Percentiles rank a stretch among this genome's conserved stretches.
These are phyloP conservation scores for Notothenia rossii DNA, from an alignment of 2,113 vertebrate genomes.

Conservation along the genomic window DNA sequence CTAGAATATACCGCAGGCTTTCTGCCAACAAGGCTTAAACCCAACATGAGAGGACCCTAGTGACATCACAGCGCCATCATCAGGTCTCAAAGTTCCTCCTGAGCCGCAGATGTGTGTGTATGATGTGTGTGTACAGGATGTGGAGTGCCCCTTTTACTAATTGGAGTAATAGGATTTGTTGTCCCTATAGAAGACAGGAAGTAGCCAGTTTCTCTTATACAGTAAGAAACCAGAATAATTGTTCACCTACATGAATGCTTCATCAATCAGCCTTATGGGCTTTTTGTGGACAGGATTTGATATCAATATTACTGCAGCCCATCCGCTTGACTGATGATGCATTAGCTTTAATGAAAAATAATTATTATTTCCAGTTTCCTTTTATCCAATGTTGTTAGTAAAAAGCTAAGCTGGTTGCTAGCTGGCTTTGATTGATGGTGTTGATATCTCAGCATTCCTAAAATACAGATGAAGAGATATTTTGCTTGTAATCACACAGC, in stretches of 20 bases:
- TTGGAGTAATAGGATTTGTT: neutral
- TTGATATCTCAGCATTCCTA: constrained; percentile 26
- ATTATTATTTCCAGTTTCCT: constrained; percentile 22
- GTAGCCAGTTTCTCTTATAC: neutral
- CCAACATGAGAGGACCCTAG: no score
- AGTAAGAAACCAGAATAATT: constrained; percentile 1
- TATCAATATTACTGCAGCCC: constrained; percentile 24
- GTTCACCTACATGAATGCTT: constrained; percentile 9
- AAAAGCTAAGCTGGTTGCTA: constrained; percentile 13
- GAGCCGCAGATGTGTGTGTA: no score
- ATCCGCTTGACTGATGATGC: constrained; percentile 52
- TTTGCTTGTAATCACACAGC: constrained; percentile 23
- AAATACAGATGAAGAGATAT: constrained; percentile 21
- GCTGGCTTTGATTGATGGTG: constrained; percentile 33
- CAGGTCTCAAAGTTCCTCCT: no score
- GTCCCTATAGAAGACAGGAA: neutral
- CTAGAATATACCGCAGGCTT: no score
- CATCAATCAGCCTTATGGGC: constrained; percentile 37
- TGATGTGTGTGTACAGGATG: no score
- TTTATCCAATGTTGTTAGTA: neutral
- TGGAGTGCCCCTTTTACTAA: no score
- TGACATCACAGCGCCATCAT: no score
- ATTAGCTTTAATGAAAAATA: constrained; percentile 45
- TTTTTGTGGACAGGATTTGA: constrained; percentile 27
- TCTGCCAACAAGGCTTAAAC: no score